Evolutionary conservation across 2,888 invertebrate species (phyloP).

Genomic region (Drosophila suboccidentalis): DNA sequence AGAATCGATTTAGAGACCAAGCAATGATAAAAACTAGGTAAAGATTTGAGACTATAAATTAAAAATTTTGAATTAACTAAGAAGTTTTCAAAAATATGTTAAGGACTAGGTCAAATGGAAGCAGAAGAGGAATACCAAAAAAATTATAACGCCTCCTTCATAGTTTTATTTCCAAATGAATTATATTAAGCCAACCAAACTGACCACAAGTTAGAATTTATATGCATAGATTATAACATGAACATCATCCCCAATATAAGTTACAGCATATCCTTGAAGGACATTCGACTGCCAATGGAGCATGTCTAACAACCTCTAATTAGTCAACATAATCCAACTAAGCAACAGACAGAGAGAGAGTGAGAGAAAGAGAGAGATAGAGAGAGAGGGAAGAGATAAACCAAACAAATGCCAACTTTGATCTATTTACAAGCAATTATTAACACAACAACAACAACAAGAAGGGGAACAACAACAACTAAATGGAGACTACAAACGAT

Average conservation of each 20-base stretch:
- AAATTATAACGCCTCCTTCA: not conserved
- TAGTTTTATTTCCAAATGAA: not conserved
- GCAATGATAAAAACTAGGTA: too few relatives aligned
- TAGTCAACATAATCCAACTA: conserved; percentile 72
- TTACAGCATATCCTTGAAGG: not conserved
- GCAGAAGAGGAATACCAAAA: too few relatives aligned
- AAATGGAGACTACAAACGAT: conserved; percentile 61
- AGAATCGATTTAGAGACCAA: too few relatives aligned
- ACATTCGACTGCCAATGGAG: conserved; percentile 53
- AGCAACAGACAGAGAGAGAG: conserved; percentile 15
- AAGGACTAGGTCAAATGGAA: too few relatives aligned
- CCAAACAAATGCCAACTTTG: conserved; percentile 74
- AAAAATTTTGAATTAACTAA: too few relatives aligned
- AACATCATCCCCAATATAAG: not conserved
- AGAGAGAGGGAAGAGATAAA: not conserved
- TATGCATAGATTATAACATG: not conserved
- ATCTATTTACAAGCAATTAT: conserved; percentile 79
- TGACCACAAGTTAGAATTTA: not conserved
- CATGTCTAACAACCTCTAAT: conserved; percentile 63
- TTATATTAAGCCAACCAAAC: not conserved
- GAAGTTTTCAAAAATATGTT: too few relatives aligned
- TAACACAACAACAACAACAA: conserved; percentile 57
- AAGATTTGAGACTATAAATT: too few relatives aligned
- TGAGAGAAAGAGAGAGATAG: not conserved
- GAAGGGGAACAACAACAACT: conserved; percentile 6